Base-by-base conservation (phyloP, 2,797 vertebrate genomes). In the Sebastes vulpes region DNA sequence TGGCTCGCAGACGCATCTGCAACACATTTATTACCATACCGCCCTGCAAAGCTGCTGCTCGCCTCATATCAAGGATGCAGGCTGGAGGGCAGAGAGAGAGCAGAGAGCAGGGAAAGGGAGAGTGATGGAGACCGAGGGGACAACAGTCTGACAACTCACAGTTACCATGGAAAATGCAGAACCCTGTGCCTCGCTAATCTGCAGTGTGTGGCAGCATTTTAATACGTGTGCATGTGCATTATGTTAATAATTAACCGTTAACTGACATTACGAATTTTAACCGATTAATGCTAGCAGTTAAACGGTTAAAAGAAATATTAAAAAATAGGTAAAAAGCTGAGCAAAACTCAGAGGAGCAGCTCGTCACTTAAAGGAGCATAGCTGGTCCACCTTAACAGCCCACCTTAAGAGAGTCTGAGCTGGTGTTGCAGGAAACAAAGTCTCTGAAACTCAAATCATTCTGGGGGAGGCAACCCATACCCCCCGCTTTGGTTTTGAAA, bases 1-100 rank as follows among this genome's bases (percentile, higher is more conserved):
- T 20, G 53, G 79, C 82, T 84, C 83, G 68, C 84, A 92, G 79
- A 81, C 50, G 35, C 75, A 72, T 85, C 83, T 82, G 90, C 84
- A 84, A 75, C 86, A 80, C 73, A 58, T 90, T 93, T 90, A 87
- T 35, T 72, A 56, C 64, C 50, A 74, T 46, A 75, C 1, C 72
- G 77, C 63, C 85, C 82, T 64, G 79, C 77, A 80, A 84, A 65
- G 65, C 29, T 58, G 77, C 81, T 31, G 60, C 82, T 77, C 56
- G 38, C 68, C 73, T 86, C 78, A 63, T 77, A 56, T 79, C 71
- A 75, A 74, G 65, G 72, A 86, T 87, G 81, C 84, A 77, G 81
- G 76, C 80, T 83, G 79, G 68, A 83, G 89, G 81, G 75, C 71
- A 86, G 87, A 72, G 73, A 60, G 71, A 67, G 65, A 73, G 69